Percentiles rank a stretch among this genome's conserved stretches.
phyloP scores from a whole-genome alignment of 2,113 vertebrate species.

The Hydrochoerus hydrochaeris region DNA sequence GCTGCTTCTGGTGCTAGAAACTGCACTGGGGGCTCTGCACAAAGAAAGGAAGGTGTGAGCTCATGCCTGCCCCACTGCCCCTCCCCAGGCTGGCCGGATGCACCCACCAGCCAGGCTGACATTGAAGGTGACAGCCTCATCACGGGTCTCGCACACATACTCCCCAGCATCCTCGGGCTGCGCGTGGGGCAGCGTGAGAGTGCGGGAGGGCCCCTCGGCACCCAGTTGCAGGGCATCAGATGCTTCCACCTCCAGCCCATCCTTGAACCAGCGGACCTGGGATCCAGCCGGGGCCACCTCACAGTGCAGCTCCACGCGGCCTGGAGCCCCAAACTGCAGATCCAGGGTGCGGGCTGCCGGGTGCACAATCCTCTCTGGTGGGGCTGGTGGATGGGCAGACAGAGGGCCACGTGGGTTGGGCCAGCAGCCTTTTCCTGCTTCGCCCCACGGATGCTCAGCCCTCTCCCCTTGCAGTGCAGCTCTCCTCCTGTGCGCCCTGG shows the following conservation, averaged over 20 bases:
- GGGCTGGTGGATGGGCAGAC: slow-evolving; percentile 85
- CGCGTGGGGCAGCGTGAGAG: slow-evolving; percentile 87
- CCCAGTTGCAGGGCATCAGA: slow-evolving; percentile 85
- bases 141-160: slow-evolving; percentile 92
- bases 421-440: background rate
- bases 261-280: slow-evolving; percentile 90
- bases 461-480: background rate
- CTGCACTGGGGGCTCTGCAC: slow-evolving; percentile 84
- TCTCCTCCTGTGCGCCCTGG: background rate
- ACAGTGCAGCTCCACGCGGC: slow-evolving; percentile 87
- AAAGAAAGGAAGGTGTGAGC: background rate
- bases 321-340: slow-evolving; percentile 87
- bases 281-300: slow-evolving; percentile 88
- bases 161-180: slow-evolving; percentile 88
- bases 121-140: slow-evolving; percentile 90
- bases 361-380: slow-evolving; percentile 92
- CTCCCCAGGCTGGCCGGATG: rapidly evolving
- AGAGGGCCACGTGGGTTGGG: background rate
- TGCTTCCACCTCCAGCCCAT: slow-evolving; percentile 90
- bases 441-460: background rate
- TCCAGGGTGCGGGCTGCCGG: slow-evolving; percentile 90
- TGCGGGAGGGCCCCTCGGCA: slow-evolving; percentile 86
- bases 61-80: rapidly evolving
- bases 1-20: slow-evolving; percentile 83
- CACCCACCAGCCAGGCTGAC: slow-evolving; percentile 91